Evolutionary conservation across 1,140 invertebrate species (phyloP), one percentile per base, ranked within the genome.

Genomic region (Drosophila sturtevanti): DNA sequence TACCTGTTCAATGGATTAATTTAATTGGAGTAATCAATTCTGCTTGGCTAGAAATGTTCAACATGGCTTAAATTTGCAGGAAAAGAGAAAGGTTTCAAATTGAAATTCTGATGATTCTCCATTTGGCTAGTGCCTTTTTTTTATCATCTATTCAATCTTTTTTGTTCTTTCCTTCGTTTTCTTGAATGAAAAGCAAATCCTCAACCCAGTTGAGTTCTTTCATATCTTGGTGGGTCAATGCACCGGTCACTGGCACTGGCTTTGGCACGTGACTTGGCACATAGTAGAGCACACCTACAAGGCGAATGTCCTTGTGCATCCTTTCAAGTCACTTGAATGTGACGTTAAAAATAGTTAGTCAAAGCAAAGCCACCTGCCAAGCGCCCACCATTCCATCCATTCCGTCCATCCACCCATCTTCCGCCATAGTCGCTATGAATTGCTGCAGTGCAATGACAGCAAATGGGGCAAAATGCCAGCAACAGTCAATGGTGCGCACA

Each of bases 281-380:
- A 72, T 38, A 68, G 44, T 63, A 60, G 56, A 60, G 56, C 63
- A 35, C 16, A 65, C 22, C 52, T 68, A 52, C 62, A 27, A 72
- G 35, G 27, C 60, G 41, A 63, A 64, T 81, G 82, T 87, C 82
- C 84, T 87, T 87, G 84, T 79, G 61, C 67, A 79, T 82, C 84
- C 68, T 79, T 89, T 87, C 79, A 77, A 86, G 82, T 86, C 71
- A 82, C 75, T 81, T 89, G 79, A 60, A 72, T 48, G 41, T 48
- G 41, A 48, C 10, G 79, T 86, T 58, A 68, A 81, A 86, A 86
- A 56, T 56, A 55, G 52, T 85, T 48, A 48, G 41, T 48, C 41
- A 48, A 86, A 73, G 66, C 74, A 68, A 59, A 70, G 63, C 51
- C 63, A 64, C 48, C 72, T 44, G 34, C 37, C 48, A 27, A 27